Conservation (phyloP, 1,140 invertebrate species). For the Eupeodes corollae region DNA sequence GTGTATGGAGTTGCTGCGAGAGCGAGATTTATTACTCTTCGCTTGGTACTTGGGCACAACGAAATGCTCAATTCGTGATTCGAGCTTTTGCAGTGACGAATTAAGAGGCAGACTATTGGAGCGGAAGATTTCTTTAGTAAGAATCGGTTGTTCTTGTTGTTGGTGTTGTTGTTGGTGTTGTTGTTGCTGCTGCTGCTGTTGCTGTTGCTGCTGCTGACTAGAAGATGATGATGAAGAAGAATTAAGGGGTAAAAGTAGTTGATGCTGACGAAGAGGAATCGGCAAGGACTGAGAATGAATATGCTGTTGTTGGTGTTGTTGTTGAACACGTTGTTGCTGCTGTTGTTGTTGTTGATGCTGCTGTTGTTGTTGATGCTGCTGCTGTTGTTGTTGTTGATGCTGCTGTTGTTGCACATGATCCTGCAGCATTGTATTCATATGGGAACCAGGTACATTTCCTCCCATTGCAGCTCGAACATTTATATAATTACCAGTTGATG, state of each 20-base stretch:
- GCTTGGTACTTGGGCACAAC: slow-evolving; percentile 29
- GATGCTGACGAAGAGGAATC: background rate
- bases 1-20: slow-evolving; percentile 35
- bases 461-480: slow-evolving; percentile 15
- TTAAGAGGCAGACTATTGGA: slow-evolving; percentile 48
- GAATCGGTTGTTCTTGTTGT: slow-evolving; percentile 13
- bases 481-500: slow-evolving; percentile 29
- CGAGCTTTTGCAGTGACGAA: slow-evolving; percentile 30
- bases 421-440: background rate
- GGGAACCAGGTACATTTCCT: background rate
- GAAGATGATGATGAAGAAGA: slow-evolving; percentile 8
- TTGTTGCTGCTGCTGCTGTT: slow-evolving; percentile 16
- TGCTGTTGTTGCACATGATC: slow-evolving; percentile 7
- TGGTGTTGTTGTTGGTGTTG: slow-evolving; percentile 15
- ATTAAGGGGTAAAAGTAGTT: background rate
- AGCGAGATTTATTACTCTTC: slow-evolving; percentile 21
- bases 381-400: slow-evolving; percentile 5
- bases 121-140: slow-evolving; percentile 42
- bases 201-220: slow-evolving; percentile 8
- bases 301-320: slow-evolving; percentile 1
- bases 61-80: slow-evolving; percentile 18
- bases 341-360: slow-evolving; percentile 12
- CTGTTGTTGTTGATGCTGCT: slow-evolving; percentile 14
- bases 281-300: background rate
- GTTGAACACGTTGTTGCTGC: slow-evolving; percentile 8